Evolutionary conservation across 2,797 vertebrate genomes (phyloP), one percentile per base, ranked within the genome.

Genomic region (Sebastes steindachneri): DNA sequence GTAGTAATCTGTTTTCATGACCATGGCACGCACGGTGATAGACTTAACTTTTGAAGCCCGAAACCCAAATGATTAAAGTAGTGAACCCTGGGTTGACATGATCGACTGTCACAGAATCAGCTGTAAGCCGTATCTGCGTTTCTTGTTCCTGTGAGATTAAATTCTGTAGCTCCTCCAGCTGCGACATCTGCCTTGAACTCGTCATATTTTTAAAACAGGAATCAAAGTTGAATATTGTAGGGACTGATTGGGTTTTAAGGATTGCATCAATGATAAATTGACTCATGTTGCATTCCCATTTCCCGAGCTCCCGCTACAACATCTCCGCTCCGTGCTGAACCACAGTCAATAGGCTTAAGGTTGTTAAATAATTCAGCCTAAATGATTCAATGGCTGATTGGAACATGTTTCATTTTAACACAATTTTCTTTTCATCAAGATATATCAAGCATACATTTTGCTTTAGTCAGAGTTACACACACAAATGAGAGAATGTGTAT

Each of bases 291-390:
- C 21, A 57, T 84, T 92, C 84, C 37, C 80, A 85, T 87, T 82
- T 85, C 76, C 64, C 28, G 21, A 70, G 74, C 35, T 75, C 62
- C 63, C 33, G 11, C 45, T 37, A 28, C 29, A 69, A 23, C 63
- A 12, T 75, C 8, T 71, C 55, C 62, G 35, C 63, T 75, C 15
- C 74, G 64, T 53, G 73, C 68, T 66, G 63, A 45, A 64, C 58
- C 25, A 73, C 64, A 85, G 75, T 89, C 83, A 90, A 83, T 87
- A 82, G 26, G 48, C 65, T 51, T 10, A 70, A 31, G 35, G 53
- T 60, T 86, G 80, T 88, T 92, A 71, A 92, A 94, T 94, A 81
- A 93, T 92, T 93, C 69, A 86, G n/a, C 9, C 15, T 75, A 53
- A 85, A 89, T 93, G 73, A 93, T 88, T 91, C 73, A 91, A 59